Conservation (phyloP, 2,113 vertebrate species). For the Halichoerus grypus region DNA sequence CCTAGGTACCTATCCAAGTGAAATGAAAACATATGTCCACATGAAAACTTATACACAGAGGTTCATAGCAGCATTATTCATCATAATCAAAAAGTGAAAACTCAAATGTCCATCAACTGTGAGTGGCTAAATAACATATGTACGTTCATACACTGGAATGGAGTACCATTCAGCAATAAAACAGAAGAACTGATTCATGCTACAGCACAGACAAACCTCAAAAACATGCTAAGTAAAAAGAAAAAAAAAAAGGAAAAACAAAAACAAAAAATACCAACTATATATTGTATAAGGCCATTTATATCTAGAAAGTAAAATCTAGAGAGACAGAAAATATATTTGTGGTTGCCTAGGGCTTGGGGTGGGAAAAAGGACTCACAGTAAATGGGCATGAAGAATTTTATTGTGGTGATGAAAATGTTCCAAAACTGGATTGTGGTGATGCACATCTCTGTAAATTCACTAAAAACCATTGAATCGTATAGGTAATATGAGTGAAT, state of each 20-base stretch:
- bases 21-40: background rate
- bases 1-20: background rate
- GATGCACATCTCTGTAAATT: background rate
- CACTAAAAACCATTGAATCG: background rate
- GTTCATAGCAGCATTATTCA: background rate
- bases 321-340: background rate
- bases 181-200: background rate
- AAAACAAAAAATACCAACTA: background rate
- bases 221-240: background rate
- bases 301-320: background rate
- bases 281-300: background rate
- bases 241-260: background rate
- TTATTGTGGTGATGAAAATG: background rate
- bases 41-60: background rate
- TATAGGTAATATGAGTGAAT: background rate
- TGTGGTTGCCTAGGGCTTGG: background rate
- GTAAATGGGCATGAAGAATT: background rate
- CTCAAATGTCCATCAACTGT: background rate
- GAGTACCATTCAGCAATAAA: background rate
- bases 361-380: background rate
- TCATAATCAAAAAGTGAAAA: slow-evolving; percentile 1
- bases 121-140: background rate
- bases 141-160: background rate
- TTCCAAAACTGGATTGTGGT: background rate
- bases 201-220: background rate